Percentiles rank a stretch among this genome's conserved stretches.
phyloP scores from a whole-genome alignment of 2,113 vertebrate genomes.

The Phalacrocorax carbo region DNA sequence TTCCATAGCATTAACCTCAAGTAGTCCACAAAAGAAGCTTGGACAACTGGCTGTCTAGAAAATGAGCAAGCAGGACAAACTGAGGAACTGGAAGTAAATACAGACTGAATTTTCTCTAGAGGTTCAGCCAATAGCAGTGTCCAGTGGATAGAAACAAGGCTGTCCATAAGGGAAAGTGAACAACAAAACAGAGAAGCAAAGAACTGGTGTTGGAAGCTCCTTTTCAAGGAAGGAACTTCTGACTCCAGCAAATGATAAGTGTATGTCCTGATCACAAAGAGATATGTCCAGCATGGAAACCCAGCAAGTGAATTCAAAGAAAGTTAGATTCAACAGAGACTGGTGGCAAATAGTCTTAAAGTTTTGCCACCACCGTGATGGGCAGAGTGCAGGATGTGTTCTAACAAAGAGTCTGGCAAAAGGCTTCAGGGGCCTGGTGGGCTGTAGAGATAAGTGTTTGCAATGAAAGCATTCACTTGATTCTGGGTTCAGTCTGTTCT shows the following conservation, averaged over 20 bases:
- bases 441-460: background rate
- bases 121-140: background rate
- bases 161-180: background rate
- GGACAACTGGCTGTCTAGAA: background rate
- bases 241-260: background rate
- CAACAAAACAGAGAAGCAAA: background rate
- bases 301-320: background rate
- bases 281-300: background rate
- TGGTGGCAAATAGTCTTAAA: background rate
- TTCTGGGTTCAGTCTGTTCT: background rate
- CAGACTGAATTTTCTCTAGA: background rate
- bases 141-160: background rate
- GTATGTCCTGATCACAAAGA: background rate
- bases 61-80: background rate
- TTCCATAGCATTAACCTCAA: background rate
- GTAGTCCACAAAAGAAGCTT: rapidly evolving
- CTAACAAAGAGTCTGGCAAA: background rate
- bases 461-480: background rate
- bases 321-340: background rate
- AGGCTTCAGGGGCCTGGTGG: background rate
- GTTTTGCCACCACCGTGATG: background rate
- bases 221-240: background rate
- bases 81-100: background rate
- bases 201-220: background rate
- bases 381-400: background rate